Evolutionary conservation across 2,113 vertebrate genomes (phyloP).

Genomic region (Chamaea fasciata): DNA sequence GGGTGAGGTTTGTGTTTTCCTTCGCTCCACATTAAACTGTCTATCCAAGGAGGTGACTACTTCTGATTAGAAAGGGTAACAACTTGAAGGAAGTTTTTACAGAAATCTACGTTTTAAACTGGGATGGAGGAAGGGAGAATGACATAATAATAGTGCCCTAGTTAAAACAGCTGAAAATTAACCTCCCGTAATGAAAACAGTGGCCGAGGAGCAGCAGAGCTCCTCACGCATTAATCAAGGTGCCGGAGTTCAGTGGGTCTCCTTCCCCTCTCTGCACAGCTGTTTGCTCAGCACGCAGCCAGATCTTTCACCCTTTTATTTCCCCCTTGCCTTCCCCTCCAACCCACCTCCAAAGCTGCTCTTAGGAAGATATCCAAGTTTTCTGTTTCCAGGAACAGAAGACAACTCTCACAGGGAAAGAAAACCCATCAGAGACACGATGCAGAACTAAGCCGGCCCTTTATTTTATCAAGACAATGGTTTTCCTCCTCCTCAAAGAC

Average conservation of each 20-base stretch:
- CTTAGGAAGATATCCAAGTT: neutral
- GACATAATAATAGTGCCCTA: neutral
- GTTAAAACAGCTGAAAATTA: constrained; percentile 40
- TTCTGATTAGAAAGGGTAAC: neutral
- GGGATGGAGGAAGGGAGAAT: neutral
- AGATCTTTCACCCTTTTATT: neutral
- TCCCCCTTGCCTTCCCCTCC: neutral
- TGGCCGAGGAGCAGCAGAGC: neutral
- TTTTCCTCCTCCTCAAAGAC: neutral
- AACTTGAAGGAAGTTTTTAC: neutral
- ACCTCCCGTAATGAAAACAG: neutral
- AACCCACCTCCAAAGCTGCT: neutral
- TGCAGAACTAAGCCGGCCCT: neutral
- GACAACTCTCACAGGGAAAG: neutral
- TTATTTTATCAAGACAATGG: neutral
- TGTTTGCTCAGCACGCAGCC: neutral
- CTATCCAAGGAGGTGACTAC: neutral
- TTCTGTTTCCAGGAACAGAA: neutral
- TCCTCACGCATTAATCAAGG: constrained; percentile 17
- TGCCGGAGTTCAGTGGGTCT: neutral
- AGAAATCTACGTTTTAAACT: neutral
- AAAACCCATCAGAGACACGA: accelerated
- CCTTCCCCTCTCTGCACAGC: neutral
- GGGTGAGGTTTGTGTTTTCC: neutral
- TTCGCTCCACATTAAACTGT: neutral